Percentiles rank a stretch among this genome's conserved stretches.
Evolutionary conservation across 1,140 invertebrate species (phyloP).

Genomic region (Gryllus bimaculatus): DNA sequence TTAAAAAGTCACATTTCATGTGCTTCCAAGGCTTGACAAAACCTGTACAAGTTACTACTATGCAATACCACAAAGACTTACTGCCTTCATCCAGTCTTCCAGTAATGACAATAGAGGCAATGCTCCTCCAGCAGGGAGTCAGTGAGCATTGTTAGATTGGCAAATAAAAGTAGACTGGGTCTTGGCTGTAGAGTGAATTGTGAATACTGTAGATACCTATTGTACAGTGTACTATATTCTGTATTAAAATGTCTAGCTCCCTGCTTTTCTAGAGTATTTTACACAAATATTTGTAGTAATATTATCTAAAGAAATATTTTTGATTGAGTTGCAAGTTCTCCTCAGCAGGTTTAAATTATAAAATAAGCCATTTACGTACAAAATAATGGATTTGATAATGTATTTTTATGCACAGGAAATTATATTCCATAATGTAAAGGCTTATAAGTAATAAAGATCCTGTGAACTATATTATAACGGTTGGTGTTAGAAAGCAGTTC

Average conservation of each 20-base stretch:
- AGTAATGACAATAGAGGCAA: background rate
- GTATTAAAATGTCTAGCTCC: background rate
- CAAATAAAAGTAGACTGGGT: background rate
- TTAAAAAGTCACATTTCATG: background rate
- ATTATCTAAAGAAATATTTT: background rate
- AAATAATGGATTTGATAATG: background rate
- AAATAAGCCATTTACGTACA: background rate
- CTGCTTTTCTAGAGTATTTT: background rate
- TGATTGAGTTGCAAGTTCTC: background rate
- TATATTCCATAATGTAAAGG: background rate
- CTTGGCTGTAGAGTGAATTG: background rate
- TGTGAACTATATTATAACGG: background rate
- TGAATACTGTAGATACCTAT: background rate
- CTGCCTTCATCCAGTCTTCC: background rate
- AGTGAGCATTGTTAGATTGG: background rate
- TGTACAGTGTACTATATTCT: background rate
- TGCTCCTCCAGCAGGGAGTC: background rate
- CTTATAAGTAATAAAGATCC: background rate
- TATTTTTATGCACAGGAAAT: constrained; percentile 1
- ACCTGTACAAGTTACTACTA: background rate
- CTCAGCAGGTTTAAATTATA: background rate
- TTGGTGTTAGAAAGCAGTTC: background rate
- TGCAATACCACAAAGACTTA: background rate
- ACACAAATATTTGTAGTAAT: background rate
- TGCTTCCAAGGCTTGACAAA: background rate